Percentiles rank a stretch among this genome's conserved stretches.
Conservation (phyloP, 2,888 invertebrate species). For the Drosophila lutescens region DNA sequence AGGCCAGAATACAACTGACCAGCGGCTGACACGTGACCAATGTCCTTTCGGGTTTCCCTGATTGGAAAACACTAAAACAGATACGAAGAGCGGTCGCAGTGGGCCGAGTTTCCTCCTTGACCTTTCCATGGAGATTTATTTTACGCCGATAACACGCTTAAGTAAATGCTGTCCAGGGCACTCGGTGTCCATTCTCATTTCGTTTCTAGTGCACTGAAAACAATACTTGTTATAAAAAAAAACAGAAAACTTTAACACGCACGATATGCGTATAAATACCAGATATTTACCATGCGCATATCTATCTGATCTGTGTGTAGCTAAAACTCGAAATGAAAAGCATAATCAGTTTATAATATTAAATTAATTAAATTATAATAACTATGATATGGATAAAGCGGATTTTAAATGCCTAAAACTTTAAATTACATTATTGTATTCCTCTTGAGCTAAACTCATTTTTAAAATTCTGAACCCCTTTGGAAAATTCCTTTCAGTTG, state of each 20-base stretch:
- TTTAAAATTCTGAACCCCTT: not conserved
- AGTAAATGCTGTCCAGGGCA: constrained; percentile 69
- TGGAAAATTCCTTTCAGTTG: not conserved
- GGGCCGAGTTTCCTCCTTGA: constrained; percentile 31
- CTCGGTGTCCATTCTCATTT: constrained; percentile 32
- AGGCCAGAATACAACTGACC: constrained; percentile 44
- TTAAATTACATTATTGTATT: no score
- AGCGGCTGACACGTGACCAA: constrained; percentile 55
- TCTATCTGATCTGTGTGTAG: no score
- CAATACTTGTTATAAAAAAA: not conserved
- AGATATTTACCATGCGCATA: no score
- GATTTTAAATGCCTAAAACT: no score
- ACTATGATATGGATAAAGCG: no score
- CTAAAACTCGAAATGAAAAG: no score
- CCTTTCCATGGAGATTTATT: constrained; percentile 75
- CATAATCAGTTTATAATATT: no score
- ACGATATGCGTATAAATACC: no score
- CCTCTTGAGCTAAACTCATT: no score
- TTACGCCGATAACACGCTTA: constrained; percentile 79
- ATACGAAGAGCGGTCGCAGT: constrained; percentile 48
- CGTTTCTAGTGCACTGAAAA: not conserved
- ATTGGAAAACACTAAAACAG: constrained; percentile 79
- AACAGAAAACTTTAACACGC: not conserved
- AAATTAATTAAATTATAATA: no score
- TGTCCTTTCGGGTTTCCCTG: constrained; percentile 57